A percentile compares a stretch with the other conserved stretches of the same genome.
phyloP scores from a whole-genome alignment of 92 coral and sea anemone genomes.

The Montipora capitata region DNA sequence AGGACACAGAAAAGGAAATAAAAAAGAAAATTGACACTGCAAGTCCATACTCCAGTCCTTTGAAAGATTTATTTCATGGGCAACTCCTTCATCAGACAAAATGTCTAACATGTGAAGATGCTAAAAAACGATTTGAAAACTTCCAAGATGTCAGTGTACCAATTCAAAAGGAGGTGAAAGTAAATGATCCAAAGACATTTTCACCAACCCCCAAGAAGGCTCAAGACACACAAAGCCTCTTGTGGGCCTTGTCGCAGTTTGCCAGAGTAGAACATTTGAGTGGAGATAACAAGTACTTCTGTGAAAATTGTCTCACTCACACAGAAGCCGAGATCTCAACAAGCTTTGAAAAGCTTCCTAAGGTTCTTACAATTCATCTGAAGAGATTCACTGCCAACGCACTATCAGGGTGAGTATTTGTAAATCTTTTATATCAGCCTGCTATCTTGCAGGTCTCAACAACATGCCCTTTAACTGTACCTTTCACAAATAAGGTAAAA shows the following conservation, averaged over 20 bases:
- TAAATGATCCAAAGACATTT: conserved; percentile 63
- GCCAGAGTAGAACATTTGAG: conserved; percentile 89
- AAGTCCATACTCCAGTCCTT: conserved; percentile 6
- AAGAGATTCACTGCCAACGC: conserved; percentile 91
- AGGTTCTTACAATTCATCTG: conserved; percentile 88
- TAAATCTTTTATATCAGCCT: no score
- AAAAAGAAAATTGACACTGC: conserved; percentile 41
- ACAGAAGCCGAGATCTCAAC: conserved; percentile 96
- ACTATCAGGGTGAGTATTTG: conserved; percentile 80
- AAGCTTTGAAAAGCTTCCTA: conserved; percentile 94
- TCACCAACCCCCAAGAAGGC: conserved; percentile 90
- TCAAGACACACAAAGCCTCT: conserved; percentile 66
- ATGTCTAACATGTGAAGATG: conserved; percentile 94
- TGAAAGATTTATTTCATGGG: conserved; percentile 84
- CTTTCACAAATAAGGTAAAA: no score
- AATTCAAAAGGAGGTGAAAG: conserved; percentile 79
- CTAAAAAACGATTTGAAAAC: conserved; percentile 87
- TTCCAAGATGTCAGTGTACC: conserved; percentile 98
- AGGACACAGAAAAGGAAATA: conserved; percentile 76
- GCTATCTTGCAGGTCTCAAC: no score
- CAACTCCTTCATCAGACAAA: conserved; percentile 88
- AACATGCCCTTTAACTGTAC: no score
- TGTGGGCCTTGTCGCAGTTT: conserved; percentile 98
- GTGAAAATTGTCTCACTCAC: conserved; percentile 91
- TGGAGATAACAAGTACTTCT: conserved; percentile 96